Conservation (phyloP, 2,797 vertebrate genomes). For the Neopelma chrysocephalum region DNA sequence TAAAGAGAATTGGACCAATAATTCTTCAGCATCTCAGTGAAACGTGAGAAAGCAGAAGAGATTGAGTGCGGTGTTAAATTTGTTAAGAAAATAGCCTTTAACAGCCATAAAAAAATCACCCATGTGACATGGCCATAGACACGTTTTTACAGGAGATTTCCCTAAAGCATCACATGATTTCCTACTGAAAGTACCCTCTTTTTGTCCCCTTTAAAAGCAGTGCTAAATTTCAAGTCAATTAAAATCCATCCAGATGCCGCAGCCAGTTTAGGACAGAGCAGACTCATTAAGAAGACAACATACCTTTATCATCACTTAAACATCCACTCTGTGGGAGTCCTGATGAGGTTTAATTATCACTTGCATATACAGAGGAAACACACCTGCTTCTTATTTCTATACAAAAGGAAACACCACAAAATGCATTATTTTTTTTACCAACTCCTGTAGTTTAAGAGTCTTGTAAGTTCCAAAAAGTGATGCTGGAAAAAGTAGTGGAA, state of each 20-base stretch:
- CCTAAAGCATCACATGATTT: neutral
- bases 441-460: neutral
- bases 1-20: neutral
- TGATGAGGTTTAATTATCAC: constrained; percentile 28
- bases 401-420: neutral
- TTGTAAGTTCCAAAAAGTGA: neutral
- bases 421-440: neutral
- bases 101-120: neutral
- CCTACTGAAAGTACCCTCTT: neutral
- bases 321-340: neutral
- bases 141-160: neutral
- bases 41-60: neutral
- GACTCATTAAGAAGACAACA: neutral
- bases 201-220: neutral
- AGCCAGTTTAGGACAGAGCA: neutral
- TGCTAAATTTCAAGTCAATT: neutral
- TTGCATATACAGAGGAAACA: neutral
- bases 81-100: neutral
- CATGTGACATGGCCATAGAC: neutral
- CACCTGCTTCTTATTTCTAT: neutral
- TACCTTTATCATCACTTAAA: neutral
- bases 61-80: neutral
- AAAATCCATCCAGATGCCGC: neutral
- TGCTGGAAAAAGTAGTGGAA: neutral
- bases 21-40: neutral